Conservation (phyloP, 2,797 vertebrate species). For the Octomys mimax region DNA sequence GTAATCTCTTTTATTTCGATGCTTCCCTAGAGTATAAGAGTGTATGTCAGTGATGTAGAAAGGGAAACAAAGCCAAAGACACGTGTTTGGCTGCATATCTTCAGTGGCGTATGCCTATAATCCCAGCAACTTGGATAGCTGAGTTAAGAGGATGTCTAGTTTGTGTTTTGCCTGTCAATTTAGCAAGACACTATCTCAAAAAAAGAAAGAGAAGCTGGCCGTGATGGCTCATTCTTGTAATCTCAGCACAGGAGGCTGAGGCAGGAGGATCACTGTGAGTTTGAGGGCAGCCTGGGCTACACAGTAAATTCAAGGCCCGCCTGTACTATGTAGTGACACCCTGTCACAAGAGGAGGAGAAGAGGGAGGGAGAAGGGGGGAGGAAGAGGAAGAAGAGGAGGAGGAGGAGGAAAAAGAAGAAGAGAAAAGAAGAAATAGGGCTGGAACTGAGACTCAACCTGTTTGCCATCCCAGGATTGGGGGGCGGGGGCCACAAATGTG, state of each 20-base stretch:
- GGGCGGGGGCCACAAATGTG: background rate
- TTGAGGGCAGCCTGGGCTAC: background rate
- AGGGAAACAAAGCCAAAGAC: conserved; percentile 6
- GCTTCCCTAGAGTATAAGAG: background rate
- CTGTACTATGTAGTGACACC: no score
- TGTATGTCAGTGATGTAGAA: conserved; percentile 11
- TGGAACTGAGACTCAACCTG: background rate
- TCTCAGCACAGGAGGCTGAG: background rate
- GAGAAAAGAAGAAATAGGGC: no score
- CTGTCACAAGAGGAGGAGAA: background rate
- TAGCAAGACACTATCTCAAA: background rate
- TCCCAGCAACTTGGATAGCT: background rate
- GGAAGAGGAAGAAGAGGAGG: no score
- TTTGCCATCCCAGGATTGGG: background rate
- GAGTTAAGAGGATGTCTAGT: background rate
- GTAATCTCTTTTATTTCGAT: background rate
- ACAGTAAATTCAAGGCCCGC: no score
- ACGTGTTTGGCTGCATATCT: background rate
- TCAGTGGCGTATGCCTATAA: background rate
- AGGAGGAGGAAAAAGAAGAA: no score
- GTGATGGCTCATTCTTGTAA: background rate
- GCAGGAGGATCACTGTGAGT: background rate
- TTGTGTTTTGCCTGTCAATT: background rate
- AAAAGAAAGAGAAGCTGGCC: background rate
- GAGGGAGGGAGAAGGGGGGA: no score